These are phyloP conservation scores for Campylorhamphus procurvoides DNA, from an alignment of 2,113 vertebrate genomes.

Conservation along the genomic window DNA sequence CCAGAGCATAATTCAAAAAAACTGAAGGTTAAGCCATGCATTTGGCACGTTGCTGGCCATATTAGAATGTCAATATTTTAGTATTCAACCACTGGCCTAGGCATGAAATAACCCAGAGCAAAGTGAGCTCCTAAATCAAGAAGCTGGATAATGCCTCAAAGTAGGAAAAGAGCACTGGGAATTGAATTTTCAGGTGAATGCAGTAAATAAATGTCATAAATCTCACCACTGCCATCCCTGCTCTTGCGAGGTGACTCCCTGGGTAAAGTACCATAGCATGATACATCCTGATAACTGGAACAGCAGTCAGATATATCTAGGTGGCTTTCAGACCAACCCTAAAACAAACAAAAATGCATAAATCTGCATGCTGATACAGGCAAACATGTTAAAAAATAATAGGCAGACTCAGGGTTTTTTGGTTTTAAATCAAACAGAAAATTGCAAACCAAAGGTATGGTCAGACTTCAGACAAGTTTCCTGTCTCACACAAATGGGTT, in stretches of 20 bases:
- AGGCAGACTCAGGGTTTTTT: neutral
- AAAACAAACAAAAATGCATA: neutral
- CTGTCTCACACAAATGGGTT: neutral
- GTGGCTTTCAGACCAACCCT: slow-evolving; percentile 87
- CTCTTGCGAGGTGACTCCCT: slow-evolving; percentile 85
- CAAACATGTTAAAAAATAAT: neutral
- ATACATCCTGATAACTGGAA: slow-evolving; percentile 82
- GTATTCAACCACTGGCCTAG: neutral
- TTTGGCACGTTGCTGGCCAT: neutral
- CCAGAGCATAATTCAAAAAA: neutral
- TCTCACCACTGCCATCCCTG: slow-evolving; percentile 80
- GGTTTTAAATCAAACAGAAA: neutral
- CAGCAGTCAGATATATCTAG: slow-evolving; percentile 80
- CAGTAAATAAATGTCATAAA: neutral
- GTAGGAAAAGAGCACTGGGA: neutral
- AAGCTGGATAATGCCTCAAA: neutral
- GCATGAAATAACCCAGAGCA: neutral
- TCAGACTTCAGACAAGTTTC: neutral
- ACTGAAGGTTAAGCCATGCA: neutral
- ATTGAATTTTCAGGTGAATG: neutral
- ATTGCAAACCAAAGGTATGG: neutral
- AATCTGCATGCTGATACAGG: neutral
- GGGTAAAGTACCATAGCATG: slow-evolving; percentile 80
- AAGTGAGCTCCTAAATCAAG: neutral
- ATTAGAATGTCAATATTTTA: neutral